Evolutionary conservation across 2,113 vertebrate genomes (phyloP).

Genomic region (Synchiropus splendidus): DNA sequence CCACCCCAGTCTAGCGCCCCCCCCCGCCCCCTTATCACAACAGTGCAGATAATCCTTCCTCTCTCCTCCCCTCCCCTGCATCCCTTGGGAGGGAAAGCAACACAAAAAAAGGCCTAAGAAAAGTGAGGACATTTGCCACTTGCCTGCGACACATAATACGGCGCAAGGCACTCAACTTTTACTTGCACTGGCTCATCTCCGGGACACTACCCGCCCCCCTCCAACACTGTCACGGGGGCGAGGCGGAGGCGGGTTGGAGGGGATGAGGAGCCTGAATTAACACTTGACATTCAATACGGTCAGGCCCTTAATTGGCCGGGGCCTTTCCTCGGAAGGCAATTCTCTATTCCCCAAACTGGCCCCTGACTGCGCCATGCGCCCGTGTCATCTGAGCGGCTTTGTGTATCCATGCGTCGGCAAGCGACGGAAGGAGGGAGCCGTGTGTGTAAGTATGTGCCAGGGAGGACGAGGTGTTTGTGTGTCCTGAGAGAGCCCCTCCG

Average conservation of each 20-base stretch:
- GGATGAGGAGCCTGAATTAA: constrained; percentile 98
- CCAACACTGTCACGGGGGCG: no score
- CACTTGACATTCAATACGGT: constrained; percentile 99
- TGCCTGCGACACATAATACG: constrained; percentile 96
- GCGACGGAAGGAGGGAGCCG: constrained; percentile 12
- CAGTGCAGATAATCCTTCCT: constrained; percentile 79
- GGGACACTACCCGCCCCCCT: constrained; percentile 40
- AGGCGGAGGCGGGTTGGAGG: constrained; percentile 55
- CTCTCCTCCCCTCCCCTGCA: constrained; percentile 49
- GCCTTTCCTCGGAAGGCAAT: constrained; percentile 99
- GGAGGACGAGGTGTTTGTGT: constrained; percentile 27
- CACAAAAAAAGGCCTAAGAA: constrained; percentile 73
- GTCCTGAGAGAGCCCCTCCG: constrained; percentile 55
- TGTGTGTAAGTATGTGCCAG: constrained; percentile 47
- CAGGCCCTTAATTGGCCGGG: constrained; percentile 99
- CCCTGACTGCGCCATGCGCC: constrained; percentile 66
- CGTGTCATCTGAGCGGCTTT: constrained; percentile 22
- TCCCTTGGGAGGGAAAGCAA: constrained; percentile 46
- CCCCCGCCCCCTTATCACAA: constrained; percentile 76
- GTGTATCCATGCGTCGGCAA: constrained; percentile 19
- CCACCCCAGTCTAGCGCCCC: neutral
- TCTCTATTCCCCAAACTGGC: constrained; percentile 99
- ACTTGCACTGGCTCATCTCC: constrained; percentile 98
- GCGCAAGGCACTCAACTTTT: constrained; percentile 95
- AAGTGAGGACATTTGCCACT: constrained; percentile 91